Evolutionary conservation across 2,888 invertebrate species (phyloP).

Genomic region (Hartigia nigra): DNA sequence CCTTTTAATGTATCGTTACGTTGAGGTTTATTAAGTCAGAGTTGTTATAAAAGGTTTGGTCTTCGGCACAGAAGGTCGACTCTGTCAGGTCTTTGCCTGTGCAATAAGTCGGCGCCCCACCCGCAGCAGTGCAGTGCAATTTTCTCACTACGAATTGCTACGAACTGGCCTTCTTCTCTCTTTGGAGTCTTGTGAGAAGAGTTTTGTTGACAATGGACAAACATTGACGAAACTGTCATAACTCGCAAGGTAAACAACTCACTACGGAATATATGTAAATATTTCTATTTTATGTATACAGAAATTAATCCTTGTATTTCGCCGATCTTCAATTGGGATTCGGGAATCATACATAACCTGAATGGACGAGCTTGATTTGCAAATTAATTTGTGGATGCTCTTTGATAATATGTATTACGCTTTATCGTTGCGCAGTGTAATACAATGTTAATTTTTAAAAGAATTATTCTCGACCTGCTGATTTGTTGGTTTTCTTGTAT

Average conservation of each 20-base stretch:
- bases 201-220: slow-evolving; percentile 29
- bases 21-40: neutral
- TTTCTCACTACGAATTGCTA: slow-evolving; percentile 7
- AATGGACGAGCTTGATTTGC: neutral
- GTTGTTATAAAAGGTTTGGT: slow-evolving; percentile 7
- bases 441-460: neutral
- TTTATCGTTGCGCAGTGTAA: neutral
- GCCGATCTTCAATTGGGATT: neutral
- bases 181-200: neutral
- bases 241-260: slow-evolving; percentile 32
- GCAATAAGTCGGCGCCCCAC: slow-evolving; percentile 46
- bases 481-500: neutral
- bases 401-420: neutral
- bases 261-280: neutral
- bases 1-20: neutral
- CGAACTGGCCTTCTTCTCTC: neutral
- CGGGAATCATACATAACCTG: neutral
- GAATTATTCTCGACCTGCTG: neutral
- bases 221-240: slow-evolving; percentile 29
- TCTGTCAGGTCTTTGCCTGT: slow-evolving; percentile 23
- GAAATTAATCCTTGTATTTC: neutral
- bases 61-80: slow-evolving; percentile 28
- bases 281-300: neutral
- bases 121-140: slow-evolving; percentile 22
- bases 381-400: neutral